Base-by-base conservation (phyloP, 2,888 invertebrate species). In the Phasia obesa region DNA sequence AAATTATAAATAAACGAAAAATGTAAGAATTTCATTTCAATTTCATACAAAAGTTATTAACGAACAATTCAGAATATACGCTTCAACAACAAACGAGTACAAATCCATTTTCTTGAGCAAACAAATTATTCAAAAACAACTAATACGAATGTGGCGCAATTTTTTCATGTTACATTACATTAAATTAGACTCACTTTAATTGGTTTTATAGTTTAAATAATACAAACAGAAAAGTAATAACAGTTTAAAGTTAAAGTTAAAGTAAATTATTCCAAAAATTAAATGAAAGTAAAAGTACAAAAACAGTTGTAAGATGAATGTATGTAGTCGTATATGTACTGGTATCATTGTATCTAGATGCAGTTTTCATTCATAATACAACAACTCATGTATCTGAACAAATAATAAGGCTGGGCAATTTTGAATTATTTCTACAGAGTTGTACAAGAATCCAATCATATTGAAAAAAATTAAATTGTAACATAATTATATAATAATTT, bases 271-370 rank as follows among this genome's bases (percentile, higher is more conserved):
- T 71, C 73, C 73, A 67, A n/a, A n/a, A n/a, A n/a, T n/a, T n/a
- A n/a, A n/a, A n/a, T 76, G 60, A 82, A 82, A 77, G 81, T 82
- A 82, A 82, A 82, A 82, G 77, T 77, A 67, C 67, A 57, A 42
- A 49, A 53, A 57, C 25, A 42, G 13, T 17, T 19, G 19, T 31
- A 53, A 51, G 13, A 21, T 44, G n/a, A n/a, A n/a, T n/a, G n/a
- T n/a, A n/a, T n/a, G n/a, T n/a, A n/a, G n/a, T 64, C 51, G 25
- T 60, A 5, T 4, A 17, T n/a, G 17, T 5, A 44, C 17, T 1
- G 17, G 17, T 51, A 31, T 59, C 11, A 42, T 69, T 60, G 21
- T 13, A 42, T 35, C 42, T 35, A 17, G 42, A 60, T 76, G 60
- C 69, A 69, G 60, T 44, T 69, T 51, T 67, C n/a, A 25, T 53